Evolutionary conservation across 2,113 vertebrate genomes (phyloP), one percentile per base, ranked within the genome.

Genomic region (Lutjanus erythropterus): DNA sequence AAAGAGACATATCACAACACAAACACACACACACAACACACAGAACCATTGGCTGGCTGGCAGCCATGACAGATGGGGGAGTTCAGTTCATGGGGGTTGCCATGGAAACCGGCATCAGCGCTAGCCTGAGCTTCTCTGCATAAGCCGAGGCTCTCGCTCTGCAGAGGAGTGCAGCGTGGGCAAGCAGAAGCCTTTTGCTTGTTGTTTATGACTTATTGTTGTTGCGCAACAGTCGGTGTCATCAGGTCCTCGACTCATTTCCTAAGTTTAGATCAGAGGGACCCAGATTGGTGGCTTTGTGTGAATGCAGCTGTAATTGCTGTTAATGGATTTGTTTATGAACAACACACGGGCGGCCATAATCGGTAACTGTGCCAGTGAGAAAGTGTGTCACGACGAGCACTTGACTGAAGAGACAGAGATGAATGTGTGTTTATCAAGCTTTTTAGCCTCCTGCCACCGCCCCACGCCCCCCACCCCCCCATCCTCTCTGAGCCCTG

Each of bases 61-160:
- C 89, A 75, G 88, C 89, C 91, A 93, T 94, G 95, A 96, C 96
- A 95, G 95, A 95, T 92, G 94, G 95, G 94, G 93, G 93, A 89
- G 92, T 94, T 95, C 78, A 88, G 81, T 84, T 89, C 85, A 78
- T 1, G 62, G 72, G 78, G 72, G 96, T 98, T 96, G 89, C 96
- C 88, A 96, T 96, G 89, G 96, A 73, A 91, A 97, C 90, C 79
- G 42, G 73, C 79, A 88, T 69, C 71, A 44, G 87, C 33, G 66
- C 72, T 89, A 83, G 81, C 78, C 88, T 66, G 66, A 86, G 67
- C 76, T 75, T 35, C 67, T 84, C 42, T 60, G 66, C 41, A 19
- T 19, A 31, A 72, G 70, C 58, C 6, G 21, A 59, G 39, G 65
- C 50, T 41, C 82, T 74, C 53, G 27, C 59, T 81, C 79, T 85